Evolutionary conservation across 2,797 vertebrate genomes (phyloP), one percentile per base, ranked within the genome.

Genomic region (Parambassis ranga): DNA sequence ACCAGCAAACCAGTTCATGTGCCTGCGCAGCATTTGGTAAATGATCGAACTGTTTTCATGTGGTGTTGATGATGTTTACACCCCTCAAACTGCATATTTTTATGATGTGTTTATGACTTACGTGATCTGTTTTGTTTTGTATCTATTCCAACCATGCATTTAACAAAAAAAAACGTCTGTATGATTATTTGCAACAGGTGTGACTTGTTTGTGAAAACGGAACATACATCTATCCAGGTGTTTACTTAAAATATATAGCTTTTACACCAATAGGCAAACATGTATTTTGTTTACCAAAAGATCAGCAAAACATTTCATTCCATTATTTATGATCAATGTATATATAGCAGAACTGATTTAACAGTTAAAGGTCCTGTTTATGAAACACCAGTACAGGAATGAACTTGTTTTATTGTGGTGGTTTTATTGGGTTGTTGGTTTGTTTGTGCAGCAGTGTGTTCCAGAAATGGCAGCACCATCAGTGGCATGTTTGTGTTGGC

Each of bases 401-500:
- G 3, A 14, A 51, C 65, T 46, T 61, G 50, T 65, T 77, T 74
- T 47, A 56, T 70, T 62, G 51, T 6, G 46, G 8, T 65, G 33
- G 11, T 74, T 75, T 75, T 80, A 61, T 65, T 66, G 32, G 18
- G 7, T 49, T 60, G 51, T 63, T 52, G n/a, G 20, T 75, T 39
- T 56, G 51, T 65, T 47, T 75, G 66, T 81, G 62, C 81, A 71
- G 68, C 42, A 5, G 72, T 71, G 52, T 81, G 68, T 82, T 83
- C 75, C 65, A 87, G 80, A 86, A 87, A 83, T 75, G 79, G 79
- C 79, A 77, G 63, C 75, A 77, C 81, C 78, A 78, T 77, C 67
- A 65, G 23, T 81, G 64, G 63, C 65, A 68, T 85, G 78, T 85
- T 85, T 83, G 77, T 77, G 71, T 85, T 87, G 82, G 80, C 82